A percentile compares a stretch with the other conserved stretches of the same genome.
Evolutionary conservation across 2,113 vertebrate species (phyloP).

Genomic region (Pterocles gutturalis): DNA sequence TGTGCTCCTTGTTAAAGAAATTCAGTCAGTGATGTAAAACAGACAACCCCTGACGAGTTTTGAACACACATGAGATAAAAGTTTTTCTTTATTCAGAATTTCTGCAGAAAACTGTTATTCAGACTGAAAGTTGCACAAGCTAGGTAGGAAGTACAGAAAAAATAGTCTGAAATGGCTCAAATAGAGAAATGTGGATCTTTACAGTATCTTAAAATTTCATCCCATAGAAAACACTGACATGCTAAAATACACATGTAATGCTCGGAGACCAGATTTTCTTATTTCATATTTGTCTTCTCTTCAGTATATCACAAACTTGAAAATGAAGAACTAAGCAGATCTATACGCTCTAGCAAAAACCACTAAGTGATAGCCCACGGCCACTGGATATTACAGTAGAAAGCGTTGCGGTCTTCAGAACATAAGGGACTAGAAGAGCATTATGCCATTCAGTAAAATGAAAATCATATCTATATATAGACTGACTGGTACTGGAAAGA

Average conservation of each 20-base stretch:
- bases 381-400: not conserved
- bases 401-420: not conserved
- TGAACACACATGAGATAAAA: not conserved
- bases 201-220: not conserved
- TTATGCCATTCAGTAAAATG: not conserved
- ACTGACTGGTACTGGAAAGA: not conserved
- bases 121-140: not conserved
- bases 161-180: not conserved
- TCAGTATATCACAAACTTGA: not conserved
- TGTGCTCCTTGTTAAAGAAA: not conserved
- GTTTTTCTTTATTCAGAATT: not conserved
- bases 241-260: not conserved
- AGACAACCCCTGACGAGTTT: not conserved
- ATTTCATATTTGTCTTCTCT: not conserved
- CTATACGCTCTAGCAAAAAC: not conserved
- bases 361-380: not conserved
- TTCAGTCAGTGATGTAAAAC: not conserved
- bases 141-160: not conserved
- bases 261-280: not conserved
- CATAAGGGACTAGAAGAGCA: not conserved
- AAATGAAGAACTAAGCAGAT: not conserved
- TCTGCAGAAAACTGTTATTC: not conserved
- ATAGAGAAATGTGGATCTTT: accelerated
- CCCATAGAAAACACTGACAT: not conserved
- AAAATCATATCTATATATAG: not conserved